Conservation (phyloP, 1,140 invertebrate species). For the Conus ventricosus region DNA sequence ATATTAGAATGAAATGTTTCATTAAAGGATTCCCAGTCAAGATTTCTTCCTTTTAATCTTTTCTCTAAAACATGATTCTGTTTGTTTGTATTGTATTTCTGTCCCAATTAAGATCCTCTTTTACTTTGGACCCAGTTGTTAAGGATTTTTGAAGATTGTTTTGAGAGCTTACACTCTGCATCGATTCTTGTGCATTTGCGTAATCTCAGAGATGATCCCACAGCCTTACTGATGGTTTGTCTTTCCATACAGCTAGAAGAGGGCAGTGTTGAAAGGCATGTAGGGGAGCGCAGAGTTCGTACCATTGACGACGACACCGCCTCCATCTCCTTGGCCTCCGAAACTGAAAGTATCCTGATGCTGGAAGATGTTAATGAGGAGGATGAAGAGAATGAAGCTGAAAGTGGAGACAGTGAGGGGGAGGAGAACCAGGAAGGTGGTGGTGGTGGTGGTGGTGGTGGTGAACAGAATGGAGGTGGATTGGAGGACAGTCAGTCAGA, state of each 20-base stretch:
- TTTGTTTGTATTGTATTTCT: too few species aligned
- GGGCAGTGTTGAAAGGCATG: conserved; percentile 70
- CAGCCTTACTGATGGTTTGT: background rate
- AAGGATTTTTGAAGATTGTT: too few species aligned
- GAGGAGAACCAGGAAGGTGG: conserved; percentile 14
- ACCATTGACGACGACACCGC: conserved; percentile 67
- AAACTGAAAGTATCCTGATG: conserved; percentile 31
- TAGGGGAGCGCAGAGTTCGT: conserved; percentile 73
- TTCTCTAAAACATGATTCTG: too few species aligned
- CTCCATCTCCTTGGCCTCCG: conserved; percentile 53
- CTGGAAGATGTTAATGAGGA: conserved; percentile 50
- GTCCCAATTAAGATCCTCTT: too few species aligned
- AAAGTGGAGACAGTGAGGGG: conserved; percentile 36
- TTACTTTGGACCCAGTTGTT: too few species aligned
- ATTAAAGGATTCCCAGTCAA: too few species aligned
- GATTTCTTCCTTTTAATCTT: too few species aligned
- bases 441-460: conserved; percentile 9
- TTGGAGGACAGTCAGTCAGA: conserved; percentile 23
- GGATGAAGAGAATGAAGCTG: conserved; percentile 68
- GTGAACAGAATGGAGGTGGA: conserved; percentile 22
- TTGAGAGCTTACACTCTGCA: too few species aligned
- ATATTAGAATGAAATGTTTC: too few species aligned
- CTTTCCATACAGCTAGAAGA: conserved; percentile 68
- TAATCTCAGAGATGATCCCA: too few species aligned
- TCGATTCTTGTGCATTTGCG: too few species aligned